phyloP scores from a whole-genome alignment of 1,140 invertebrate species.

The Eciton burchellii region DNA sequence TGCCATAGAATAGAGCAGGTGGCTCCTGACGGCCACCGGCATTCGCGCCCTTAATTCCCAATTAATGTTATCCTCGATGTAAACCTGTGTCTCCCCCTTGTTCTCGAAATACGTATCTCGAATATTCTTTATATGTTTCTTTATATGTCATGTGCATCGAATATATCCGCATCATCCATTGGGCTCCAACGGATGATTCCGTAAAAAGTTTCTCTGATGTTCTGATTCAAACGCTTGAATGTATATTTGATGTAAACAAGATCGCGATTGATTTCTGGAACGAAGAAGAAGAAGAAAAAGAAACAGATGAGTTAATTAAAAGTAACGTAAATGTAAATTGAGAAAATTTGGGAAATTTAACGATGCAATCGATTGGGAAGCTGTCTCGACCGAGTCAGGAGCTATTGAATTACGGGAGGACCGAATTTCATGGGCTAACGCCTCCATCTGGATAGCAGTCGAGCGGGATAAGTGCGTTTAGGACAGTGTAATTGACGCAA shows the following conservation, averaged over 20 bases:
- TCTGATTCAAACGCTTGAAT: background rate
- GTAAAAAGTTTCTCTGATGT: background rate
- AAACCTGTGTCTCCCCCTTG: constrained; percentile 55
- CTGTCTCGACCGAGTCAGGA: constrained; percentile 48
- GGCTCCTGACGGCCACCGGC: constrained; percentile 80
- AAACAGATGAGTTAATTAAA: too few species aligned
- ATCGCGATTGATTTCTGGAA: background rate
- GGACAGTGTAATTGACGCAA: constrained; percentile 73
- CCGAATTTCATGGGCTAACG: constrained; percentile 77
- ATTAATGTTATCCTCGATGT: constrained; percentile 82
- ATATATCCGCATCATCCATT: background rate
- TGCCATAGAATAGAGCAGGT: constrained; percentile 80
- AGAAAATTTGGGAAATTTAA: too few species aligned
- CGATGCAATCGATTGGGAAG: constrained; percentile 27
- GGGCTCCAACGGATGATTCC: background rate
- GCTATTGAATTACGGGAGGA: constrained; percentile 68
- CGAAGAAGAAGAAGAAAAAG: too few species aligned
- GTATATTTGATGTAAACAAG: background rate
- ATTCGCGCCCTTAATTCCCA: constrained; percentile 84
- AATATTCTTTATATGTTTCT: constrained; percentile 3
- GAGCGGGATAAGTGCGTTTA: constrained; percentile 37
- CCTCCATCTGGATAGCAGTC: constrained; percentile 67
- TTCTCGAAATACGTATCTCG: background rate
- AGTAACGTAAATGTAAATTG: too few species aligned
- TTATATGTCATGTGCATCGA: constrained; percentile 1